Conservation (phyloP, 2,113 vertebrate genomes). For the Peromyscus maniculatus region DNA sequence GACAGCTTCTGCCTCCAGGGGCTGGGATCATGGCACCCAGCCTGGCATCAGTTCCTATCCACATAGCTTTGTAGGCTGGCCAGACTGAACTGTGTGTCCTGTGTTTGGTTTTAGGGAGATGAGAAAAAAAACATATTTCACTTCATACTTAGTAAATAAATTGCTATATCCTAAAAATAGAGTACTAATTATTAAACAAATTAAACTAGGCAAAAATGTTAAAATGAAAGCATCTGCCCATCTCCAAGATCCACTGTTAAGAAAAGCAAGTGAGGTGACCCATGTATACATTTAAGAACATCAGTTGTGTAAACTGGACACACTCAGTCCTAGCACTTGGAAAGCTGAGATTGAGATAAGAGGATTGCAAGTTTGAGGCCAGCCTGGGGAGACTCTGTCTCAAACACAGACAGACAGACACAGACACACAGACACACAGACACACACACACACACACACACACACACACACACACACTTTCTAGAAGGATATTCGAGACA, state of each 20-base stretch:
- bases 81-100: not conserved
- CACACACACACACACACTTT: not conserved
- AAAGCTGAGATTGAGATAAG: not conserved
- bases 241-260: not conserved
- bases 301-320: not conserved
- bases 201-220: conserved; percentile 11
- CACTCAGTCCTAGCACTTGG: not conserved
- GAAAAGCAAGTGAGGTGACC: not conserved
- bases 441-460: not conserved
- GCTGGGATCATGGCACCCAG: not conserved
- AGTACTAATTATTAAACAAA: conserved; percentile 28
- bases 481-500: not conserved
- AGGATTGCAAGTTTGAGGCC: not conserved
- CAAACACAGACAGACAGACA: not conserved
- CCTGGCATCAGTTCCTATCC: not conserved
- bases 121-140: not conserved
- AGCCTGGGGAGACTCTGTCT: not conserved
- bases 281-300: not conserved
- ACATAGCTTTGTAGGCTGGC: conserved; percentile 30
- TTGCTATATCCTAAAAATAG: conserved; percentile 24
- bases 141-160: conserved; percentile 41
- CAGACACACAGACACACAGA: not conserved
- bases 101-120: conserved; percentile 28
- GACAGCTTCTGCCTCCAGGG: not conserved
- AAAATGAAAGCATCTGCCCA: not conserved